These are phyloP conservation scores for Cartodere bifasciata DNA, from an alignment of 2,888 invertebrate species.

Conservation along the genomic window DNA sequence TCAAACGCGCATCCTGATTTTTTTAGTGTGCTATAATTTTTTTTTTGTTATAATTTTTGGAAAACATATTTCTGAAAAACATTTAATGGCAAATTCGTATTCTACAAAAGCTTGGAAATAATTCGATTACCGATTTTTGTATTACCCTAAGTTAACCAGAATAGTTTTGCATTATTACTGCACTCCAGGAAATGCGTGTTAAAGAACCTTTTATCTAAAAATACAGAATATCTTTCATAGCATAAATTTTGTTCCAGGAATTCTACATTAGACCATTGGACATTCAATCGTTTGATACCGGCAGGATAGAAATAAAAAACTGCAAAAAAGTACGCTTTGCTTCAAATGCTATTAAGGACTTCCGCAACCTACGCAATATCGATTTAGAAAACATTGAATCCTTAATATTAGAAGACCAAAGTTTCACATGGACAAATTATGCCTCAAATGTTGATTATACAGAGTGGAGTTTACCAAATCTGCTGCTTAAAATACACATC, in stretches of 20 bases:
- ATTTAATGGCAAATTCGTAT: no score
- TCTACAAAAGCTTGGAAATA: no score
- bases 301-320: conserved; percentile 47
- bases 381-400: conserved; percentile 49
- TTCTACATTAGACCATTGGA: conserved; percentile 25
- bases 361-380: conserved; percentile 49
- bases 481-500: conserved; percentile 33
- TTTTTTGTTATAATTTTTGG: no score
- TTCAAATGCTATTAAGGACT: conserved; percentile 44
- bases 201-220: no score
- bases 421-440: conserved; percentile 43
- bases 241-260: conserved; percentile 22
- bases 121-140: no score
- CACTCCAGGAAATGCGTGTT: background rate
- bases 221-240: conserved; percentile 4
- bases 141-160: no score
- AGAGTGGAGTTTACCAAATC: conserved; percentile 23
- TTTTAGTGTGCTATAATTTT: no score
- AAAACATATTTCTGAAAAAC: no score
- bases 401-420: conserved; percentile 47
- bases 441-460: conserved; percentile 22
- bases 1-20: no score
- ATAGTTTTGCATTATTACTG: conserved; percentile 4
- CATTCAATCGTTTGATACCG: conserved; percentile 25
- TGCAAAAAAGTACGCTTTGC: conserved; percentile 50